Base-by-base conservation (phyloP, 2,113 vertebrate genomes). In the Oncorhynchus nerka region DNA sequence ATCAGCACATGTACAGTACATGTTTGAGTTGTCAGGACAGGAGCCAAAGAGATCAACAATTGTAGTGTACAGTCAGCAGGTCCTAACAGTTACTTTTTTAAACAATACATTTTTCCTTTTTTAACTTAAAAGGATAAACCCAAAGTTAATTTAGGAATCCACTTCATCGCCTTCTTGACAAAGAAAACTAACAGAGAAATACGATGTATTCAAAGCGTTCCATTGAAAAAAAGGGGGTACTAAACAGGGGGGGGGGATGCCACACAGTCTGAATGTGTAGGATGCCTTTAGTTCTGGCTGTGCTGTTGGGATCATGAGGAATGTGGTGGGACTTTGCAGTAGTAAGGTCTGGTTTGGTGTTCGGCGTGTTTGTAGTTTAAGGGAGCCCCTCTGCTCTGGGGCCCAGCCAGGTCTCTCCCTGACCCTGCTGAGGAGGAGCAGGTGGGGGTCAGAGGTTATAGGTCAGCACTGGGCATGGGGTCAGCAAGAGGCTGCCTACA, bases 81-180 rank as follows among this genome's bases (percentile, higher is more conserved):
- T 85, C 80, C 84, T 92, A 91, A 89, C 67, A 83, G 78, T 80
- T 87, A 91, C 79, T 87, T 82, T 81, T 88, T 84, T 86, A 90
- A 89, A 83, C 39, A 11, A 45, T 45, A 12, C 2, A 85, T 86
- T 79, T 61, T 71, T 59, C 57, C 28, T 62, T 61, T 61, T 22
- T 87, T 89, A 87, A 87, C 88, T 82, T 88, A 87, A 89, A 74
- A 64, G 59, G 86, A 83, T 77, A 85, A 77, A 81, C 71, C 79
- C 77, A 87, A 79, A 88, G 77, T 84, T 80, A 73, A 51, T 73
- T 83, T 79, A 73, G 69, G 76, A 82, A 85, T 76, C 73, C 87
- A 62, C 73, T 83, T 84, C 72, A 79, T 77, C 81, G 85, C 77
- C 83, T 73, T 88, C 88, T 89, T 59, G 75, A 76, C 79, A 84